Evolutionary conservation across 2,888 invertebrate species (phyloP).

Genomic region (Acanthosepion lycidas): DNA sequence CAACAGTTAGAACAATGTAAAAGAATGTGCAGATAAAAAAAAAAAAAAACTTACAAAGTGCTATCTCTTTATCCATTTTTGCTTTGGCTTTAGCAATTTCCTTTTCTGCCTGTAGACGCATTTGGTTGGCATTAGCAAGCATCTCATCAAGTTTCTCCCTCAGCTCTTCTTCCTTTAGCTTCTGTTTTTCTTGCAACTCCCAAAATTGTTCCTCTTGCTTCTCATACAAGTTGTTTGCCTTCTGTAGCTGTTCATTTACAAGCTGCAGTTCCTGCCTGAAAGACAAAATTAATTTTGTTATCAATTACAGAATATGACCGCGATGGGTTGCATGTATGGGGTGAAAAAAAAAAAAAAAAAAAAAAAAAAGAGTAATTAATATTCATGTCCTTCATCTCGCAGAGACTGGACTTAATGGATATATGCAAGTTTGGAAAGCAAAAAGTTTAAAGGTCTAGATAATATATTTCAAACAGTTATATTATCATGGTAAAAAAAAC

Average conservation of each 20-base stretch:
- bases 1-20: no score
- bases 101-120: slow-evolving; percentile 59
- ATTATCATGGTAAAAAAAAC: no score
- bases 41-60: slow-evolving; percentile 61
- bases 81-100: slow-evolving; percentile 59
- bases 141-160: slow-evolving; percentile 57
- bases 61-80: slow-evolving; percentile 60
- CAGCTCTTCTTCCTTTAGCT: slow-evolving; percentile 65
- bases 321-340: no score
- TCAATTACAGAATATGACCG: no score
- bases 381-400: no score
- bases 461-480: no score
- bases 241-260: slow-evolving; percentile 59
- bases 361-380: no score
- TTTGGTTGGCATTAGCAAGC: slow-evolving; percentile 59
- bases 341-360: no score
- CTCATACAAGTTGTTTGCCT: slow-evolving; percentile 60
- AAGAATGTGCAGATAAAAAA: not conserved
- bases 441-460: no score
- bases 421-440: no score
- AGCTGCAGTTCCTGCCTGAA: slow-evolving; percentile 63
- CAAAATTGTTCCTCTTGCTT: slow-evolving; percentile 65
- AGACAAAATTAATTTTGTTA: no score
- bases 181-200: slow-evolving; percentile 60
- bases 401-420: no score